phyloP scores from a whole-genome alignment of 2,888 invertebrate genomes.

The Agapostemon virescens region DNA sequence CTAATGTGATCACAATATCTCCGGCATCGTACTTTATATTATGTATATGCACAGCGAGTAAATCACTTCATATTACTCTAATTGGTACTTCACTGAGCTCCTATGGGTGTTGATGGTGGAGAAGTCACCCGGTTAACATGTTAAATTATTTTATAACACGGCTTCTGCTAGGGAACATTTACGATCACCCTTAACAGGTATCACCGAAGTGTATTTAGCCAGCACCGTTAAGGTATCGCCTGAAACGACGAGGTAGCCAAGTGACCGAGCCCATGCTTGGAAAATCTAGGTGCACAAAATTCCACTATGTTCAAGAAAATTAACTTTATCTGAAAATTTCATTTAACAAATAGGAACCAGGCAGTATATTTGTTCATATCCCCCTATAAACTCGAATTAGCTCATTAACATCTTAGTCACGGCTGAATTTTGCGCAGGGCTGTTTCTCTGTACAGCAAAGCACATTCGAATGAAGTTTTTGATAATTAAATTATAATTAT shows the following conservation, averaged over 20 bases:
- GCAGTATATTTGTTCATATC: too few species aligned
- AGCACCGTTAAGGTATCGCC: neutral
- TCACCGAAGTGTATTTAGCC: neutral
- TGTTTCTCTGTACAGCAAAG: too few species aligned
- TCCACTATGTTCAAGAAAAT: too few species aligned
- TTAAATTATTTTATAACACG: slow-evolving; percentile 11
- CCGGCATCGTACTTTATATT: neutral
- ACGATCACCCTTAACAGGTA: slow-evolving; percentile 4
- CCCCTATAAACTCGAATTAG: too few species aligned
- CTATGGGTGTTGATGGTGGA: neutral
- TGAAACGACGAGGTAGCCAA: neutral
- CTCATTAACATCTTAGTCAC: too few species aligned
- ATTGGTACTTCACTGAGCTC: neutral
- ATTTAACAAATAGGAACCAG: too few species aligned
- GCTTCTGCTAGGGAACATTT: neutral
- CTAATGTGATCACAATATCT: neutral
- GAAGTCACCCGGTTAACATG: slow-evolving; percentile 3
- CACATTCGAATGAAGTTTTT: too few species aligned
- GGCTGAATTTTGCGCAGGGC: too few species aligned
- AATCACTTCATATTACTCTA: neutral
- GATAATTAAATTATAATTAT: too few species aligned
- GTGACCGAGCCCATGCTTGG: neutral
- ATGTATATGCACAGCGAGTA: neutral
- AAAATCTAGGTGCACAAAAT: too few species aligned
- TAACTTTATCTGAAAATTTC: too few species aligned